Evolutionary conservation across 2,888 invertebrate genomes (phyloP), one percentile per base, ranked within the genome.

Genomic region (Parnassius mnemosyne): DNA sequence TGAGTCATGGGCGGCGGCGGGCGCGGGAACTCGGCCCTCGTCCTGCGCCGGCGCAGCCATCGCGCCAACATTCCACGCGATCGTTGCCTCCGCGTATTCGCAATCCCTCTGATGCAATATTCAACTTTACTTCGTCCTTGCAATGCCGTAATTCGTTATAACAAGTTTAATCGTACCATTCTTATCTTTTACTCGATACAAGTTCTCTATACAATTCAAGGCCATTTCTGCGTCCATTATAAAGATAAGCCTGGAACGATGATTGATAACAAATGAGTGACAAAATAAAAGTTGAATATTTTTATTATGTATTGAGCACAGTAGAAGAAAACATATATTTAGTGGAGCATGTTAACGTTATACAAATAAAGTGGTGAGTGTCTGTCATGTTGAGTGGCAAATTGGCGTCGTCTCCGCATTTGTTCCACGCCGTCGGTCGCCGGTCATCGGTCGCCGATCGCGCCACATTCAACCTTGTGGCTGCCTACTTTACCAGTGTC

Each of bases 71-170:
- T 90, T 90, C 90, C 89, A 75, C 75, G 84, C 84, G 89, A 86
- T 69, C 89, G 79, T 89, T 89, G 89, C 87, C 89, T 89, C 83
- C 84, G 81, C 73, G 78, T 77, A 79, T 75, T 83, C 79, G 81
- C 85, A 80, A 80, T 81, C 77, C 75, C 84, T 85, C 87, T 90
- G 89, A 90, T 89, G 89, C 90, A 90, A 89, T 88, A 89, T 89
- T 90, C 88, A 89, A 89, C 89, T 89, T 89, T 89, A 89, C 87
- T 84, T 88, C 89, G 89, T 90, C 89, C 90, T 91, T 91, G 90
- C 90, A 90, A 89, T 90, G 90, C 89, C 89, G 89, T 90, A 90
- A 91, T 89, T 90, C 88, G 87, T 88, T 87, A 87, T 83, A 86
- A 89, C 88, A 82, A 85, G 83, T 84, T 85, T 84, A 86, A 86